Conservation (phyloP, 2,888 invertebrate genomes). For the Noctua janthina region DNA sequence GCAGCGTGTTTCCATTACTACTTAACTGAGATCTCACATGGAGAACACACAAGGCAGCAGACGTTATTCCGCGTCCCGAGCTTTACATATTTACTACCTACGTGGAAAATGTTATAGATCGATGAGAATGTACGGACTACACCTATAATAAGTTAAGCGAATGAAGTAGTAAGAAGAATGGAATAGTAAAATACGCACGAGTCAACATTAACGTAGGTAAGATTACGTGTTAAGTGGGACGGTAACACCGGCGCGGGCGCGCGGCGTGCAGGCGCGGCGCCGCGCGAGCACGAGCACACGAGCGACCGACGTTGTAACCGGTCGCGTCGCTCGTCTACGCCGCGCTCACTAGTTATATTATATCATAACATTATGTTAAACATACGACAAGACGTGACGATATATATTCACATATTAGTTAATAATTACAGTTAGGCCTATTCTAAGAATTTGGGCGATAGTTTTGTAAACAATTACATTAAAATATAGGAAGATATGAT, state of each 20-base stretch:
- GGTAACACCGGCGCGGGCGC: constrained; percentile 69
- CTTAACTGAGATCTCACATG: not conserved
- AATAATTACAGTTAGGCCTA: constrained; percentile 64
- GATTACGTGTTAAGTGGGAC: constrained; percentile 68
- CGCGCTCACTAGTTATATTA: constrained; percentile 37
- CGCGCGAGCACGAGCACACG: constrained; percentile 38
- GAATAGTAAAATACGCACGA: constrained; percentile 72
- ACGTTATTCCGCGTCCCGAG: constrained; percentile 17
- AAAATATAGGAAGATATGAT: constrained; percentile 71
- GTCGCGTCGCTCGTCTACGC: constrained; percentile 28
- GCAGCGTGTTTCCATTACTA: constrained; percentile 9
- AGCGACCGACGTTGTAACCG: not conserved
- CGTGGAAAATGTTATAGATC: constrained; percentile 8
- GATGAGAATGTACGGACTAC: constrained; percentile 32
- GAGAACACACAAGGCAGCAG: not conserved
- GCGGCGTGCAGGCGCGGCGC: constrained; percentile 41
- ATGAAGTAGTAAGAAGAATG: constrained; percentile 59
- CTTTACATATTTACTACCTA: constrained; percentile 27
- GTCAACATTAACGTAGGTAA: constrained; percentile 71
- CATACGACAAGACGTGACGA: constrained; percentile 52
- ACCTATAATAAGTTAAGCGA: constrained; percentile 53
- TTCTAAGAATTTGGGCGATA: constrained; percentile 68
- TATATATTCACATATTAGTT: constrained; percentile 47
- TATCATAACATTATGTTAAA: constrained; percentile 49
- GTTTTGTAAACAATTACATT: constrained; percentile 67